Conservation (phyloP, 1,140 invertebrate genomes). For the Acyrthosiphon pisum region DNA sequence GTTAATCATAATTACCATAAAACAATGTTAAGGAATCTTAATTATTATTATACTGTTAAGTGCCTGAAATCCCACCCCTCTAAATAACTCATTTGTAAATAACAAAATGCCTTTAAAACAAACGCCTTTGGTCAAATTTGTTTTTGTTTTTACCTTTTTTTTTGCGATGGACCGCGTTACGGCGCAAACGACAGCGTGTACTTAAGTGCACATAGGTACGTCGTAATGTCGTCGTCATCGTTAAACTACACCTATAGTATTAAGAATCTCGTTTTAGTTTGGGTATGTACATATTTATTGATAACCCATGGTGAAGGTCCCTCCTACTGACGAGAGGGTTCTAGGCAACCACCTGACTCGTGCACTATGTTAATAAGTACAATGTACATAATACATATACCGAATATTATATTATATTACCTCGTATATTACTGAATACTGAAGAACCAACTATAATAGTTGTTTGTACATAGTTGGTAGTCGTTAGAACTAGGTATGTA, state of each 20-base stretch:
- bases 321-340: not conserved
- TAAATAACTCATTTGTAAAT: not conserved
- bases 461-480: not conserved
- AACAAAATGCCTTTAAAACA: not conserved
- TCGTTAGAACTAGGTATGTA: not conserved
- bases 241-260: not conserved
- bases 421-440: not conserved
- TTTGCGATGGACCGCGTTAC: constrained; percentile 26
- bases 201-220: constrained; percentile 35
- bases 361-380: not conserved
- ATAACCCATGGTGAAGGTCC: not conserved
- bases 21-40: not conserved
- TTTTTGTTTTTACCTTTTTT: not conserved
- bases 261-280: not conserved
- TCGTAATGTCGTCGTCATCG: constrained; percentile 25
- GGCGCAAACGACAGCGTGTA: constrained; percentile 43
- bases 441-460: not conserved
- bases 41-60: not conserved
- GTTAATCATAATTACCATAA: not conserved
- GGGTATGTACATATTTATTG: not conserved
- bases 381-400: too few species aligned
- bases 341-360: not conserved
- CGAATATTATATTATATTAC: not conserved
- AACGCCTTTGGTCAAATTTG: not conserved
- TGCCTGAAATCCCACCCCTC: not conserved